Conservation (phyloP, 2,797 vertebrate species). For the Uromys caudimaculatus region DNA sequence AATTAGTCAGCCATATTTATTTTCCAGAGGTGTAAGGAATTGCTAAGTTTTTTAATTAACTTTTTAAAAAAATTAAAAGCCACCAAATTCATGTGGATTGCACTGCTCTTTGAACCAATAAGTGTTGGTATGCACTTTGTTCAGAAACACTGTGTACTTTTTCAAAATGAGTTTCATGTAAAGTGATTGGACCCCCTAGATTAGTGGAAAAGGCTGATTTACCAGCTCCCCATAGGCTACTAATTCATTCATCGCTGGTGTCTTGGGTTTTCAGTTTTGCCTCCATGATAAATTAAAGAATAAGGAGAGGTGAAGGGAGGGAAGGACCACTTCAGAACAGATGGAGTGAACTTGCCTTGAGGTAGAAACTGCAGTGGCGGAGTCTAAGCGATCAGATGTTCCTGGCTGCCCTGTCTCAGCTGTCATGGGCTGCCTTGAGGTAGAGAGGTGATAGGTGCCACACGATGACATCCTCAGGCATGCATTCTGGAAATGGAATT, state of each 20-base stretch:
- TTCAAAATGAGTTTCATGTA: conserved; percentile 87
- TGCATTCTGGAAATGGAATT: conserved; percentile 67
- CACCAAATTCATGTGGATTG: conserved; percentile 89
- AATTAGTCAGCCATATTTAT: conserved; percentile 93
- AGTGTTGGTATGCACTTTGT: conserved; percentile 86
- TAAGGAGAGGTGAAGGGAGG: conserved; percentile 69
- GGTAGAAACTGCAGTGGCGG: conserved; percentile 70
- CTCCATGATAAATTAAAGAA: conserved; percentile 83
- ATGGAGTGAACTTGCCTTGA: conserved; percentile 81
- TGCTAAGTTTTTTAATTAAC: conserved; percentile 87
- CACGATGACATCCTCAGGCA: not conserved
- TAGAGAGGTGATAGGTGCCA: conserved; percentile 62
- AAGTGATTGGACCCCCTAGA: conserved; percentile 86
- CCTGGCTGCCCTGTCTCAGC: conserved; percentile 67
- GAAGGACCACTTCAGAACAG: conserved; percentile 76
- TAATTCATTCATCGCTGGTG: conserved; percentile 84
- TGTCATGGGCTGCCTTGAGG: conserved; percentile 62
- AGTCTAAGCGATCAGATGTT: conserved; percentile 66
- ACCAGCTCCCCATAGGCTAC: conserved; percentile 88
- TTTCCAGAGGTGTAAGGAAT: conserved; percentile 89
- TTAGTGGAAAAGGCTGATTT: conserved; percentile 86
- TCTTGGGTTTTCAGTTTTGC: conserved; percentile 84
- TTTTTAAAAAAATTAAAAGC: conserved; percentile 87
- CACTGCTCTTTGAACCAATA: conserved; percentile 89
- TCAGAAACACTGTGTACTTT: conserved; percentile 83